Evolutionary conservation across 2,113 vertebrate species (phyloP), one percentile per base, ranked within the genome.

Genomic region (Candoia aspera): DNA sequence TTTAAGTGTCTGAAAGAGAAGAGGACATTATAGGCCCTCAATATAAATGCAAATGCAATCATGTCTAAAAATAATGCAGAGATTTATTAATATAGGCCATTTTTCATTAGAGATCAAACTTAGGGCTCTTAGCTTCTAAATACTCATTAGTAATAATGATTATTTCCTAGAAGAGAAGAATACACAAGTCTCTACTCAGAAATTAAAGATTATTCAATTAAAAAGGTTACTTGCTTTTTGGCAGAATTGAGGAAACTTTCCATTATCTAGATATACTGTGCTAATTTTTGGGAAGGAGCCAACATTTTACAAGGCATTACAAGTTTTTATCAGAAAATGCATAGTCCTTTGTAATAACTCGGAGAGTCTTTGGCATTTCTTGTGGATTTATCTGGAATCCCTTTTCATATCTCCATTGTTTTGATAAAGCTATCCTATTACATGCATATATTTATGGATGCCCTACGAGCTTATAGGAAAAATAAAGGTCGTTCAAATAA

Each of bases 401-500:
- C 93, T 73, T 57, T 95, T 94, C 55, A 92, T 19, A 91, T 68
- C 90, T 93, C 57, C 90, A 33, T 94, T 96, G 90, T 49, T 95
- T 96, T 94, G 86, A 62, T 93, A 93, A 73, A 4, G 90, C 17
- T 95, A 90, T 1, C 0, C 83, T 95, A 68, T 86, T 90, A 24
- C 21, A 94, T 6, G 84, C 8, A 95, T 59, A 59, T 59, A 59
- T 59, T 59, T 59, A 59, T 59, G 19, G 58, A 59, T 59, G 23
- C 21, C 49, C 58, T 59, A 89, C 42, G 24, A 95, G n/a, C 11
- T 59, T 23, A 59, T 59, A 59, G 23, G 19, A 59, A 59, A 59
- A 23, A 59, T 21, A 59, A 59, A 59, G 15, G 57, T 58, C 15
- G 57, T 5, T 58, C 57, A 58, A 58, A 21, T 13, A 58, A 58